Evolutionary conservation across 2,113 vertebrate genomes (phyloP).

Genomic region (Cynopterus brachyotis): DNA sequence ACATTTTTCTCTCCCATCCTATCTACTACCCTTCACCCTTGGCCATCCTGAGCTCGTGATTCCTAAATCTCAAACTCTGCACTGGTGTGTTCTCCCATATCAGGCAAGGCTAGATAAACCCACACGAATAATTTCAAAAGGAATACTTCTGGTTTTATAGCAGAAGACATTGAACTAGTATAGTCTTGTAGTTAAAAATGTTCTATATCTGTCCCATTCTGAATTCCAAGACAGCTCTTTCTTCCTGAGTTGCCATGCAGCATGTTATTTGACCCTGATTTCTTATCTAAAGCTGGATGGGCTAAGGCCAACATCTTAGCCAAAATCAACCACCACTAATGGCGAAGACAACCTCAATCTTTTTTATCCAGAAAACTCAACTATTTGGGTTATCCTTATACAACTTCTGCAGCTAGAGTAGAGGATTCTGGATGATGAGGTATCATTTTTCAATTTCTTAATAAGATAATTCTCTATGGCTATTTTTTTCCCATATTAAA

Average conservation of each 20-base stretch:
- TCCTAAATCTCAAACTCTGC: background rate
- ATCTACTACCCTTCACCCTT: background rate
- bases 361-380: background rate
- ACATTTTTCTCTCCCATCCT: background rate
- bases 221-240: background rate
- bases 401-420: background rate
- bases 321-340: background rate
- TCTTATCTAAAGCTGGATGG: background rate
- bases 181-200: background rate
- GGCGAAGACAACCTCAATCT: background rate
- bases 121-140: background rate
- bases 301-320: background rate
- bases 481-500: background rate
- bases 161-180: background rate
- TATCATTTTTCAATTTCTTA: background rate
- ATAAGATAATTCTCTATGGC: background rate
- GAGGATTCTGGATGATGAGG: background rate
- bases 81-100: background rate
- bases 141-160: background rate
- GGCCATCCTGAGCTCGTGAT: background rate
- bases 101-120: background rate
- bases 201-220: background rate
- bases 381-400: background rate
- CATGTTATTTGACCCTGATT: background rate
- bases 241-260: background rate